Percentiles rank a stretch among this genome's conserved stretches.
Conservation (phyloP, 2,797 vertebrate genomes). For the Paramormyrops hopkinsi region DNA sequence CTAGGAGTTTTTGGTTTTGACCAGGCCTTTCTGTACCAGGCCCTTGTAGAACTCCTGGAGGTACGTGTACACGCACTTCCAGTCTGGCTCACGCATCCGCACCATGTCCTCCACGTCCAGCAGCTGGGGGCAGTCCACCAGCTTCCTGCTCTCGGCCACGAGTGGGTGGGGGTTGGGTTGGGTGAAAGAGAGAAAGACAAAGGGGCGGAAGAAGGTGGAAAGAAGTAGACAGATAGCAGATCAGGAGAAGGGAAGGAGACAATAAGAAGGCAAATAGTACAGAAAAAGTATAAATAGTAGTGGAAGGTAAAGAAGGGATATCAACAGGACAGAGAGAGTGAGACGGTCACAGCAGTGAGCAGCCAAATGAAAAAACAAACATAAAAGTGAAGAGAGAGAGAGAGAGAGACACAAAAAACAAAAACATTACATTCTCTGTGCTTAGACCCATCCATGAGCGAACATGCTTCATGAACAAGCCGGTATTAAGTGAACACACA, state of each 20-base stretch:
- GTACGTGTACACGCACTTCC: constrained; percentile 99
- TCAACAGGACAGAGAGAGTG: constrained; percentile 34
- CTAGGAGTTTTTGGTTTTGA: constrained; percentile 99
- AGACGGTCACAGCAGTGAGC: constrained; percentile 57
- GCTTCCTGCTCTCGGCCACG: constrained; percentile 73
- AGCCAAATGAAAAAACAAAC: constrained; percentile 49
- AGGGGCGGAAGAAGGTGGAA: constrained; percentile 35
- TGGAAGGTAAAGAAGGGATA: constrained; percentile 26
- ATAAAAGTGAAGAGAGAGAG: constrained; percentile 43
- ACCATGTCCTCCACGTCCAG: constrained; percentile 99
- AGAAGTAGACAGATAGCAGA: constrained; percentile 31
- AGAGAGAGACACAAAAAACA: constrained; percentile 58
- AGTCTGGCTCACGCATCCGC: constrained; percentile 97
- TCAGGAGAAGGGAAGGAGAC: constrained; percentile 22
- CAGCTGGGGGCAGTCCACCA: constrained; percentile 95
- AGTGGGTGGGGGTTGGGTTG: constrained; percentile 47
- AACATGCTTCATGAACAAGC: constrained; percentile 66
- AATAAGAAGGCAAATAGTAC: constrained; percentile 51
- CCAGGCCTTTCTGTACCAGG: constrained; percentile 97
- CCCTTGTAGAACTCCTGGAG: constrained; percentile 99
- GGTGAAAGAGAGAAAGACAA: constrained; percentile 47
- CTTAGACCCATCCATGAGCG: constrained; percentile 62
- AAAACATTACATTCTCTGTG: constrained; percentile 72
- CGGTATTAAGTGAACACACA: constrained; percentile 37
- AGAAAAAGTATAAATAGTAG: background rate